Evolutionary conservation across 2,888 invertebrate genomes (phyloP).

Genomic region (Dendrolimus houi): DNA sequence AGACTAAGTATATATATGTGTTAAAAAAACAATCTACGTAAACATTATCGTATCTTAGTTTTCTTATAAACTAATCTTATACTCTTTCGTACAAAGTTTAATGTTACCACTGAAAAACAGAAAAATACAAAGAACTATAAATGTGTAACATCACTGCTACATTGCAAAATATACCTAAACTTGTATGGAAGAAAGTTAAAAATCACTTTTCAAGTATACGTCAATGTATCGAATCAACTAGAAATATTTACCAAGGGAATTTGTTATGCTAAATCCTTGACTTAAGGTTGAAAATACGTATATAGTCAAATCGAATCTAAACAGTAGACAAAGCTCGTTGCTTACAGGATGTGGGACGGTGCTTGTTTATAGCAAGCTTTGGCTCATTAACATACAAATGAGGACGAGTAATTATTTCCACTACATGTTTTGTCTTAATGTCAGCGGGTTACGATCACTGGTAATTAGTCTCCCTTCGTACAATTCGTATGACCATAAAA

Average conservation of each 20-base stretch:
- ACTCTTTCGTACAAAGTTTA: too few relatives aligned
- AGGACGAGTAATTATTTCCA: not conserved
- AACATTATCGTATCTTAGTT: too few relatives aligned
- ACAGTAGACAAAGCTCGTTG: conserved; percentile 35
- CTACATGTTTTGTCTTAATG: not conserved
- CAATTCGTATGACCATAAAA: too few relatives aligned
- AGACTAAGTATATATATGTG: too few relatives aligned
- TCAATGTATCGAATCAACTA: too few relatives aligned
- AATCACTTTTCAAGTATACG: too few relatives aligned
- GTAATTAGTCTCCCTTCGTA: not conserved
- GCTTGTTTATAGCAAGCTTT: not conserved
- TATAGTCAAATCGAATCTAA: too few relatives aligned
- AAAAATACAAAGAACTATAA: conserved; percentile 3
- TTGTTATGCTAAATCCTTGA: too few relatives aligned
- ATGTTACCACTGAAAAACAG: not conserved
- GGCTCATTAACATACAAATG: not conserved
- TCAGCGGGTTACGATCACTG: not conserved
- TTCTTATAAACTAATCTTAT: too few relatives aligned
- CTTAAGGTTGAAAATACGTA: too few relatives aligned
- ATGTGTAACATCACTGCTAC: conserved; percentile 1
- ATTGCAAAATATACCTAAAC: conserved; percentile 1
- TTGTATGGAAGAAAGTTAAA: conserved; percentile 13
- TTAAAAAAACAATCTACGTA: too few relatives aligned
- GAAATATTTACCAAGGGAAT: too few relatives aligned
- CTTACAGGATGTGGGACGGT: conserved; percentile 29